Conservation (phyloP, 64 coral and sea anemone species). For the Catalaphyllia jardinei region DNA sequence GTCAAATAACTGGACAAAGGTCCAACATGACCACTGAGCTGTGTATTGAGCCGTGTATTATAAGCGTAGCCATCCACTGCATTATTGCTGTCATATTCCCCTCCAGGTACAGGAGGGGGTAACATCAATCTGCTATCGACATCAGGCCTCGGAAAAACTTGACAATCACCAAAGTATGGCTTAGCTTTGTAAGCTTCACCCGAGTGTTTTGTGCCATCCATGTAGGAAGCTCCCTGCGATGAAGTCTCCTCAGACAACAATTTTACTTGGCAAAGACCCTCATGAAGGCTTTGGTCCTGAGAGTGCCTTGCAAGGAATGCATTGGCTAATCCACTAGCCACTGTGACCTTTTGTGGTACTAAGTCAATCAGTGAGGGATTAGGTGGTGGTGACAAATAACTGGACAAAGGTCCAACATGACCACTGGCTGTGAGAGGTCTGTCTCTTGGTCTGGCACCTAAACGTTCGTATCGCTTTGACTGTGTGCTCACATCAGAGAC, state of each 20-base stretch:
- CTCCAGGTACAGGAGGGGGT: not conserved
- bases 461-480: not conserved
- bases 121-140: not conserved
- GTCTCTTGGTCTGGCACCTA: slow-evolving; percentile 13
- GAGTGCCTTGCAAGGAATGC: not conserved
- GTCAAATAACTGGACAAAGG: not conserved
- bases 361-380: not conserved
- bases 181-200: not conserved
- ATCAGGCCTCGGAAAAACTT: not conserved
- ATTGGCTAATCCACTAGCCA: not conserved
- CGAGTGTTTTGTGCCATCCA: not conserved
- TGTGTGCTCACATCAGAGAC: not conserved
- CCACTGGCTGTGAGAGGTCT: too few species aligned
- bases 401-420: too few species aligned
- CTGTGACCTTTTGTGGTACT: not conserved
- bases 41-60: too few species aligned
- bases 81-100: not conserved
- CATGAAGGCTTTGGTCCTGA: not conserved
- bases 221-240: not conserved
- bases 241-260: not conserved
- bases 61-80: too few species aligned
- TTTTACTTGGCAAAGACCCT: not conserved
- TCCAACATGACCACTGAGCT: not conserved
- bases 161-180: not conserved
- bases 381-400: too few species aligned